Percentiles rank a stretch among this genome's conserved stretches.
Evolutionary conservation across 2,888 invertebrate species (phyloP).

Genomic region (Aphodius granarius): DNA sequence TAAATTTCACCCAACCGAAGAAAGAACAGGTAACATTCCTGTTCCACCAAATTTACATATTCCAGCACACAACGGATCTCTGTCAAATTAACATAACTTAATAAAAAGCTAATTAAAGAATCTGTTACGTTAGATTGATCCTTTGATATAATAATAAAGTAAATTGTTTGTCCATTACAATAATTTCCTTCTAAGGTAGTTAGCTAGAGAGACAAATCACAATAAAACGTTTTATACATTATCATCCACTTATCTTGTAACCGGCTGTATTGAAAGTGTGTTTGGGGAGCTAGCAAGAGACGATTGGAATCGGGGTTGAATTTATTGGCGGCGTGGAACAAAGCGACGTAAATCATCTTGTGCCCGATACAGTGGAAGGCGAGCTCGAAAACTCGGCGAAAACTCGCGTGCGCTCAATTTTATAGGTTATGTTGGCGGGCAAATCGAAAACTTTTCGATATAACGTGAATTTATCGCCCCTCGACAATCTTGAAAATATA

Average conservation of each 20-base stretch:
- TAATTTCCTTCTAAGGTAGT: too few species aligned
- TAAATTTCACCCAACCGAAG: background rate
- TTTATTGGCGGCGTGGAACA: background rate
- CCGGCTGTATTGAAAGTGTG: background rate
- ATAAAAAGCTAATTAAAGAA: constrained; percentile 8
- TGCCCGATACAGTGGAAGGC: constrained; percentile 5
- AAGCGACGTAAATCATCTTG: constrained; percentile 5
- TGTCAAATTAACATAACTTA: constrained; percentile 11
- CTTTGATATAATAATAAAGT: too few species aligned
- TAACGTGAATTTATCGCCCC: constrained; percentile 1
- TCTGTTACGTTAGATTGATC: too few species aligned
- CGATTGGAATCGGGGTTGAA: background rate
- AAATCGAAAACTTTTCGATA: background rate
- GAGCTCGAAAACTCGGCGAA: background rate
- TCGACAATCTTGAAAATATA: background rate
- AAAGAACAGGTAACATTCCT: background rate
- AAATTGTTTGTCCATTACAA: too few species aligned
- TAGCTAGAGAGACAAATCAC: background rate
- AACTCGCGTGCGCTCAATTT: background rate
- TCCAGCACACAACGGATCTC: background rate
- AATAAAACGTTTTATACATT: background rate
- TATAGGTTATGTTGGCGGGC: background rate
- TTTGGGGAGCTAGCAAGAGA: background rate
- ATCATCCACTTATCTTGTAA: background rate
- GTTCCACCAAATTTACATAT: constrained; percentile 2